Conservation (phyloP, 2,113 vertebrate species). For the Mormyrus lacerda region DNA sequence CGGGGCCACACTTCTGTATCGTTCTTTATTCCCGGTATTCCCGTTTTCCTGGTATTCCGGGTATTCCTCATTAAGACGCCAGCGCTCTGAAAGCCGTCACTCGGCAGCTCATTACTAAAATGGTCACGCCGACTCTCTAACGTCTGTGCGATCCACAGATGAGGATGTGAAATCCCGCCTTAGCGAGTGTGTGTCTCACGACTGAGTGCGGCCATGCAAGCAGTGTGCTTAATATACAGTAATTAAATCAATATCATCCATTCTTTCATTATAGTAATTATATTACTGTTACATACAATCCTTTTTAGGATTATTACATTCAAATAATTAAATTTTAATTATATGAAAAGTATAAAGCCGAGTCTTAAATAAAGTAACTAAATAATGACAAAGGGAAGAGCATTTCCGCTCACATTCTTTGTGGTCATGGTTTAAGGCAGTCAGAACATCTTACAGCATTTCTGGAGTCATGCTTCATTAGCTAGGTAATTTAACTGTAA, state of each 20-base stretch:
- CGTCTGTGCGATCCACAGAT: not conserved
- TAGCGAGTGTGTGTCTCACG: not conserved
- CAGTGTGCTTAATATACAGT: not conserved
- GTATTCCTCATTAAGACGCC: not conserved
- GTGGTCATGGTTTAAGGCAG: not conserved
- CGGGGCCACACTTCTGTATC: not conserved
- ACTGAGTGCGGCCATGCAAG: not conserved
- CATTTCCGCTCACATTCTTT: not conserved
- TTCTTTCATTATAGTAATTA: not conserved
- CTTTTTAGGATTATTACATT: not conserved
- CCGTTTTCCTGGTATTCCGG: not conserved
- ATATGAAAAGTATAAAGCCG: not conserved
- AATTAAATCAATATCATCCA: not conserved
- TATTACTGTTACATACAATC: not conserved
- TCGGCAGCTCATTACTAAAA: not conserved
- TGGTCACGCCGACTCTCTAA: not conserved
- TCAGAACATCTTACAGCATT: not conserved
- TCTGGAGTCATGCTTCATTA: not conserved
- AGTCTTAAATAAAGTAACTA: not conserved
- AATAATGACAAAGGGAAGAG: not conserved
- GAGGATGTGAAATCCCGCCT: not conserved
- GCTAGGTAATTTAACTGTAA: conserved; percentile 1
- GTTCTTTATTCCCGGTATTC: not conserved
- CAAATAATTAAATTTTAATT: conserved; percentile 1
- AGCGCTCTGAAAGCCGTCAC: not conserved